A percentile compares a stretch with the other conserved stretches of the same genome.
These are phyloP conservation scores for Megalops cyprinoides DNA, from an alignment of 2,797 vertebrate species.

Conservation along the genomic window DNA sequence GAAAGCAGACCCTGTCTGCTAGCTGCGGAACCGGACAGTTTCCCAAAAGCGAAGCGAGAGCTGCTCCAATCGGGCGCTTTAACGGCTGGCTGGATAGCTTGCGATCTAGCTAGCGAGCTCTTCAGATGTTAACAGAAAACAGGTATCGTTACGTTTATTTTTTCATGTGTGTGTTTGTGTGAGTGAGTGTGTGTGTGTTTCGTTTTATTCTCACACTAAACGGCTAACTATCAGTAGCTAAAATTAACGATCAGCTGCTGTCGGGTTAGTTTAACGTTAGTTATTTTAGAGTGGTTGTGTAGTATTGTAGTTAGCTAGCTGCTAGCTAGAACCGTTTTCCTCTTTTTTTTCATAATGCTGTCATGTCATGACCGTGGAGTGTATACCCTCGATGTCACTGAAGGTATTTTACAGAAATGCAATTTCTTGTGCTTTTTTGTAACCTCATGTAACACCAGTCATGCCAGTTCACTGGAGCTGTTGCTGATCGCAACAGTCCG, in stretches of 20 bases:
- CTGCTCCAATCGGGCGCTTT: background rate
- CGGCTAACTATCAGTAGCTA: too few species aligned
- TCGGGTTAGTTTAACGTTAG: too few species aligned
- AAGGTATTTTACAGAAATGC: too few species aligned
- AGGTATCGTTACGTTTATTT: conserved; percentile 57
- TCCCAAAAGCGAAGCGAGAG: background rate
- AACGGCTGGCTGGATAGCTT: background rate
- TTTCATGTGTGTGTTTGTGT: too few species aligned
- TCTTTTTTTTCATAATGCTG: background rate
- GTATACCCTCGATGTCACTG: too few species aligned
- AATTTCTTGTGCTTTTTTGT: background rate
- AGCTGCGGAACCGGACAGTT: background rate
- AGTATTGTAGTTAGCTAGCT: too few species aligned
- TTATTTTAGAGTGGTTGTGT: too few species aligned
- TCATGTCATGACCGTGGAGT: too few species aligned
- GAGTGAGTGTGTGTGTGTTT: background rate
- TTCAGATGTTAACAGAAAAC: conserved; percentile 59
- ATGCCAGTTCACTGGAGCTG: too few species aligned
- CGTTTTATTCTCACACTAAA: too few species aligned
- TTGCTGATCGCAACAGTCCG: background rate
- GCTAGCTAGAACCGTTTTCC: too few species aligned
- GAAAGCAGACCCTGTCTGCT: background rate
- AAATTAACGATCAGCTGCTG: too few species aligned
- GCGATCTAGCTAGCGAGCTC: background rate
- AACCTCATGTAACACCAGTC: background rate